phyloP scores from a whole-genome alignment of 2,113 vertebrate genomes.

The Nothocercus nigrocapillus region DNA sequence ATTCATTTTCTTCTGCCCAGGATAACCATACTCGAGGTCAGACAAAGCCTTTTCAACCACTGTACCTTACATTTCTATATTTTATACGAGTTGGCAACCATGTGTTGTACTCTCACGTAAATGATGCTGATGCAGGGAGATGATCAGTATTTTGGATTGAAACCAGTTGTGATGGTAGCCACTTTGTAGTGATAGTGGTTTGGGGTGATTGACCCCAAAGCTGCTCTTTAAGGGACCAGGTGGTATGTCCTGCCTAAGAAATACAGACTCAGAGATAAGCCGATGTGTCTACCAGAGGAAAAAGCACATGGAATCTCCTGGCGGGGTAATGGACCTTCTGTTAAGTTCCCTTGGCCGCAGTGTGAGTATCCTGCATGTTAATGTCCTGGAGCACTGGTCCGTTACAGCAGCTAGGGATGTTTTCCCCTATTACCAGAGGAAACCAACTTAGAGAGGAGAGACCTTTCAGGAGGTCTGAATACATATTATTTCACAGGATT shows the following conservation, averaged over 20 bases:
- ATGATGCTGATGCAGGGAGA: background rate
- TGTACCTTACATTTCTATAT: background rate
- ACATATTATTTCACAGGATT: background rate
- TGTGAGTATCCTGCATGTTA: background rate
- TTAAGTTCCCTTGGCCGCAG: background rate
- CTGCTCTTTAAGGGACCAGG: background rate
- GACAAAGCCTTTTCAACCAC: background rate
- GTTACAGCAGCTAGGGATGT: too few species aligned
- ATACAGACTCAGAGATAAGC: background rate
- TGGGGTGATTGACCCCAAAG: background rate
- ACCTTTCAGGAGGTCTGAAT: background rate
- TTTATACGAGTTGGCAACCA: background rate
- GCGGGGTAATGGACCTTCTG: background rate
- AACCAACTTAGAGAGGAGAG: background rate
- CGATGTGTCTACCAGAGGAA: background rate
- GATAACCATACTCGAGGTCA: background rate
- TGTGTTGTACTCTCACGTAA: background rate
- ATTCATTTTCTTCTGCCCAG: too few species aligned
- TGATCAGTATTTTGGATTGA: background rate
- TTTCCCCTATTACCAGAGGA: rapidly evolving
- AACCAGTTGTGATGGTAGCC: background rate
- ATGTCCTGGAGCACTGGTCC: background rate
- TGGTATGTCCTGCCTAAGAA: background rate
- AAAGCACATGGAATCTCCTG: background rate
- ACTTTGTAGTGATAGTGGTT: background rate